Evolutionary conservation across 2,888 invertebrate species (phyloP), one percentile per base, ranked within the genome.

Genomic region (Stenichneumon culpator): DNA sequence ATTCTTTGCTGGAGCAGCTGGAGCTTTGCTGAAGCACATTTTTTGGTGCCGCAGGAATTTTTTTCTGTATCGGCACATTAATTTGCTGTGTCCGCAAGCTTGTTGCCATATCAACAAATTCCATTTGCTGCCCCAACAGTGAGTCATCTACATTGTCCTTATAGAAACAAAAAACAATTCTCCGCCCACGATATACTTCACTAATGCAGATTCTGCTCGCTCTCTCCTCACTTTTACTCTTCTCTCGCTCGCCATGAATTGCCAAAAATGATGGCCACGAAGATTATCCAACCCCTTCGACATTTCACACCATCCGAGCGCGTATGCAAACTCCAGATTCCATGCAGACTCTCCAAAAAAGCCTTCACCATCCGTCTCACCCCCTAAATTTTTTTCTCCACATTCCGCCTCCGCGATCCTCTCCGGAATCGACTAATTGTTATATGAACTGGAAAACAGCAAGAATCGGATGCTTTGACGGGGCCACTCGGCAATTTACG

Each of bases 401-500:
- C 16, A 25, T 57, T 25, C 25, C 57, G 4, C 25, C 44, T 16
- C 44, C 44, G 4, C 44, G 44, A 9, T 19, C 9, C 22, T 11
- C 57, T 25, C 25, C 57, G 3, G 4, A 57, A 57, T 22, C 57
- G 3, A 5, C 57, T 22, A 22, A 25, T 57, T 57, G 57, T 14
- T 25, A 57, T 25, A 11, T 25, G 57, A 57, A 22, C 25, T 57
- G 22, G 25, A 57, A 19, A 57, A 57, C 22, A 25, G 11, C 57
- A 25, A 9, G 57, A 57, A 57, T 57, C 57, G 25, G 57, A 22
- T 6, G 57, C 57, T 25, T 2, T 16, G 44, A 47, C 25, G 63
- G 1, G 4, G 28, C 28, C 28, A 28, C 44, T 63, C 11, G 32
- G 16, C 28, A 63, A 52, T 67, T 83, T 73, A 72, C 68, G 70